phyloP scores from a whole-genome alignment of 2,113 vertebrate genomes.

The Sminthopsis crassicaudata region DNA sequence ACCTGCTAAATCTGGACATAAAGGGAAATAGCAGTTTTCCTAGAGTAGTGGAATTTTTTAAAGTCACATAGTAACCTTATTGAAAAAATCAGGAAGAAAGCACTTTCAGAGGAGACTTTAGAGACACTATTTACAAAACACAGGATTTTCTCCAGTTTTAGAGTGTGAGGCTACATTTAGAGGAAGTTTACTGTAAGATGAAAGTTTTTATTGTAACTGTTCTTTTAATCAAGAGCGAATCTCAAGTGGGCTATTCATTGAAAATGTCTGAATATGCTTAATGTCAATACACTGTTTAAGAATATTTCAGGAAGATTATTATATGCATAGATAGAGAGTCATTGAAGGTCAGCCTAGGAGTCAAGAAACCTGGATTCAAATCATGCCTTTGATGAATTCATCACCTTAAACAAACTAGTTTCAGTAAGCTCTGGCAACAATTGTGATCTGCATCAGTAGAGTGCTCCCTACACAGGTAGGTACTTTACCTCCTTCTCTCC shows the following conservation, averaged over 20 bases:
- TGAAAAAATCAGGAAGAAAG: slow-evolving; percentile 88
- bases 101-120: slow-evolving; percentile 85
- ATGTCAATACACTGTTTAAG: slow-evolving; percentile 41
- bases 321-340: neutral
- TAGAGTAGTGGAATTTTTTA: slow-evolving; percentile 87
- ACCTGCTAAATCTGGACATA: slow-evolving; percentile 87
- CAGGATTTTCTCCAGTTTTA: slow-evolving; percentile 74
- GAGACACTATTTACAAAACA: slow-evolving; percentile 85
- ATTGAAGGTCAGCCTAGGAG: neutral
- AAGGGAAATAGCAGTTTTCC: slow-evolving; percentile 88
- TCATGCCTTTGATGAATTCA: neutral
- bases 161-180: slow-evolving; percentile 68
- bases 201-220: slow-evolving; percentile 53
- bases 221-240: slow-evolving; percentile 70
- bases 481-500: neutral
- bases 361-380: neutral
- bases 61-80: slow-evolving; percentile 87
- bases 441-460: neutral
- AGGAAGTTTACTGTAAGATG: slow-evolving; percentile 66
- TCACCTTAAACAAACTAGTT: neutral
- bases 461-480: neutral
- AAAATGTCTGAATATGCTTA: slow-evolving; percentile 60
- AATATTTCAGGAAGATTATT: neutral
- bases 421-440: neutral
- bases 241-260: slow-evolving; percentile 58